Evolutionary conservation across 2,888 invertebrate genomes (phyloP).

Genomic region (Biston stratarius): DNA sequence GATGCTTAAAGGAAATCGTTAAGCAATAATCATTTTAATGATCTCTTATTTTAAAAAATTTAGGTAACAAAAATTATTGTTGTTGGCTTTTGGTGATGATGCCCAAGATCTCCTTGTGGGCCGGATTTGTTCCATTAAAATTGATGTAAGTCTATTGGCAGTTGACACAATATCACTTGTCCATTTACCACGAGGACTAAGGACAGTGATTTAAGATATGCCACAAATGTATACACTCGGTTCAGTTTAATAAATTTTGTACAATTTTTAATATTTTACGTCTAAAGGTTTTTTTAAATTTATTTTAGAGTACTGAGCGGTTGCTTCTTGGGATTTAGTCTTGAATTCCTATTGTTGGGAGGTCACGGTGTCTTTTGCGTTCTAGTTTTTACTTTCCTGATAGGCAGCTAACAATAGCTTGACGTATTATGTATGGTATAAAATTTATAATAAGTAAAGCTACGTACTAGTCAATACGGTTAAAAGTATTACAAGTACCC

Average conservation of each 20-base stretch:
- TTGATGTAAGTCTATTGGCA: constrained; percentile 39
- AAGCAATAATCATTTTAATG: too few species aligned
- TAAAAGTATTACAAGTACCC: constrained; percentile 8
- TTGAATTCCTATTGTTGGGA: background rate
- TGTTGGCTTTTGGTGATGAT: too few species aligned
- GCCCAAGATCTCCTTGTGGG: too few species aligned
- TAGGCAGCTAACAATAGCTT: background rate
- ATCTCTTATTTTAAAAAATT: too few species aligned
- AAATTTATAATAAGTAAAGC: background rate
- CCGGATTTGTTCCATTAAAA: constrained; percentile 37
- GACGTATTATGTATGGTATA: background rate
- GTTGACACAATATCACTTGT: constrained; percentile 45
- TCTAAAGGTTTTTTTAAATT: too few species aligned
- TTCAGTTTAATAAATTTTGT: too few species aligned
- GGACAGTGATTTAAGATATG: constrained; percentile 35
- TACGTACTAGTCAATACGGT: background rate
- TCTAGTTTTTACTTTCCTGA: background rate
- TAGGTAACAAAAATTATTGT: too few species aligned
- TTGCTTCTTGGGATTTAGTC: background rate
- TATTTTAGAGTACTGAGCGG: background rate
- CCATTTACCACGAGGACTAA: constrained; percentile 46
- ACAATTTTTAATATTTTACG: too few species aligned
- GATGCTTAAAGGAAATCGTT: too few species aligned
- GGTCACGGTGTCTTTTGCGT: background rate
- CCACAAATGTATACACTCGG: too few species aligned